phyloP scores from a whole-genome alignment of 2,888 invertebrate species.

The Neoascia interrupta region DNA sequence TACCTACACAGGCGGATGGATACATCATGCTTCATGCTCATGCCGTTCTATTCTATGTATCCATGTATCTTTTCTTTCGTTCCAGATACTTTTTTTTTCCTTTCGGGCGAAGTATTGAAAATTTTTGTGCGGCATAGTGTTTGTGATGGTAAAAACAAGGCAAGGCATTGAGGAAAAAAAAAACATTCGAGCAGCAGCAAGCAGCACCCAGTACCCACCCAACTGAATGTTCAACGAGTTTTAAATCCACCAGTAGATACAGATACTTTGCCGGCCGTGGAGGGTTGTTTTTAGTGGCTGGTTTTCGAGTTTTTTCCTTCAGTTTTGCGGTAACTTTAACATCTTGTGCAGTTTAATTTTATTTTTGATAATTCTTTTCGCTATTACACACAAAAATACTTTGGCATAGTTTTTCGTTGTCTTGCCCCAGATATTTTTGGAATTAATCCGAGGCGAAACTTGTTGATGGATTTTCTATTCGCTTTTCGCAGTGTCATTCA shows the following conservation, averaged over 20 bases:
- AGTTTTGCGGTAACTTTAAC: not conserved
- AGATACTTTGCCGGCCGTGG: slow-evolving; percentile 58
- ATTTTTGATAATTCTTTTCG: not conserved
- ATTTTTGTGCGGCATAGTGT: not conserved
- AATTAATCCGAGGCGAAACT: slow-evolving; percentile 5
- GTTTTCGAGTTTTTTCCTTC: slow-evolving; percentile 4
- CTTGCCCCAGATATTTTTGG: not conserved
- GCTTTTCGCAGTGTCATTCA: not conserved
- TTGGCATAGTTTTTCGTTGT: not conserved
- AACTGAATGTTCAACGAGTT: slow-evolving; percentile 18
- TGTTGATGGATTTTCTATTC: not conserved
- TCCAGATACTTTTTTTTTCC: slow-evolving; percentile 12
- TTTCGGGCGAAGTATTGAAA: too few relatives aligned
- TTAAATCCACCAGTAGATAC: slow-evolving; percentile 58
- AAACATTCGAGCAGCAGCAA: slow-evolving; percentile 7
- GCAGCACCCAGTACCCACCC: slow-evolving; percentile 6
- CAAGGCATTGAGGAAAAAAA: slow-evolving; percentile 5
- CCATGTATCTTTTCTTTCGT: slow-evolving; percentile 30
- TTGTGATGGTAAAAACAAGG: not conserved
- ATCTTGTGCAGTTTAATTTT: not conserved
- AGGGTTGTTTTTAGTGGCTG: slow-evolving; percentile 11
- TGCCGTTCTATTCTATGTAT: not conserved
- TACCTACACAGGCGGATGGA: not conserved
- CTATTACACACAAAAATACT: slow-evolving; percentile 1
- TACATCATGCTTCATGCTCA: not conserved